Conservation (phyloP, 2,888 invertebrate species). For the Drosophila macrothrix region DNA sequence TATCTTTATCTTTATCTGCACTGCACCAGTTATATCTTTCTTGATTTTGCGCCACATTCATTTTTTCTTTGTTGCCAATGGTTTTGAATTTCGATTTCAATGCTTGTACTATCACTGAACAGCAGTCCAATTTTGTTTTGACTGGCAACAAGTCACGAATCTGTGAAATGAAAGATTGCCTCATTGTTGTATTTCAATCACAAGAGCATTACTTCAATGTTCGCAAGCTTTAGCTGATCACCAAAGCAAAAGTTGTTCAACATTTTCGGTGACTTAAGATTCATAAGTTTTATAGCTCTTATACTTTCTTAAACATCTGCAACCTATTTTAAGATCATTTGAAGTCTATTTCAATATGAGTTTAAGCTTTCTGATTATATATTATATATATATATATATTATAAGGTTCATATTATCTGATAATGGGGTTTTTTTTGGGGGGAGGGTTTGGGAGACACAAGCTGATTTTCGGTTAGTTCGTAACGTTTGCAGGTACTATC, state of each 20-base stretch:
- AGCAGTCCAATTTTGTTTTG: not conserved
- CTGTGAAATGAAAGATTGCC: not conserved
- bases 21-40: slow-evolving; percentile 18
- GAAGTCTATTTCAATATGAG: not conserved
- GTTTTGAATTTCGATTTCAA: slow-evolving; percentile 13
- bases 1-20: slow-evolving; percentile 18
- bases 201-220: no score
- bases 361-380: not conserved
- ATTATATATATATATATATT: no score
- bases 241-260: not conserved
- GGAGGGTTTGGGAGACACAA: not conserved
- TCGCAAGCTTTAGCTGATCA: not conserved
- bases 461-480: slow-evolving; percentile 3
- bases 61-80: not conserved
- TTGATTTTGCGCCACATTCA: slow-evolving; percentile 5
- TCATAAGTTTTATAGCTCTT: not conserved
- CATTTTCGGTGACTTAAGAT: not conserved
- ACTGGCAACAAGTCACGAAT: not conserved
- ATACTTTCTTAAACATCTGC: not conserved
- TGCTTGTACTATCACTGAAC: not conserved
- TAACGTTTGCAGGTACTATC: slow-evolving; percentile 10
- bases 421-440: not conserved
- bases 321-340: not conserved
- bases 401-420: not conserved
- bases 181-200: not conserved